phyloP scores from a whole-genome alignment of 2,888 invertebrate genomes.

The Acleris laterana region DNA sequence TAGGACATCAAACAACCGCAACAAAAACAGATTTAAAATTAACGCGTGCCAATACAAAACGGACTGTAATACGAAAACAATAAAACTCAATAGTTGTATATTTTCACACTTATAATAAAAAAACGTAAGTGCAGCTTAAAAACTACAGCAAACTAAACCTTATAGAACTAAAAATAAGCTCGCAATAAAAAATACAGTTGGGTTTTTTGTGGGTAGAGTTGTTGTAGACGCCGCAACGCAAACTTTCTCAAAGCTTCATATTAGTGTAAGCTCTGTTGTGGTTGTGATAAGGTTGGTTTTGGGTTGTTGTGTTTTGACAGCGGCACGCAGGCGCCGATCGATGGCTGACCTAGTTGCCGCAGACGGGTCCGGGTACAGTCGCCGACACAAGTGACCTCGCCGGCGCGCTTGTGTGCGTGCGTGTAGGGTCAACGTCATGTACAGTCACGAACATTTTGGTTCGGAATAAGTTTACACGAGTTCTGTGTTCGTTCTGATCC shows the following conservation, averaged over 20 bases:
- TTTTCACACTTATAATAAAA: constrained; percentile 27
- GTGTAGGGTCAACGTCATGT: constrained; percentile 4
- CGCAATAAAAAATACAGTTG: background rate
- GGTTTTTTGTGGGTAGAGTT: constrained; percentile 34
- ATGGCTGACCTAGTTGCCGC: constrained; percentile 72
- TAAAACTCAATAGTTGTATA: constrained; percentile 38
- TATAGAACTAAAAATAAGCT: background rate
- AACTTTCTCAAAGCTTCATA: constrained; percentile 3
- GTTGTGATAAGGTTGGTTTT: constrained; percentile 42
- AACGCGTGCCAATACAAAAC: constrained; percentile 34
- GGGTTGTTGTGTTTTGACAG: constrained; percentile 37
- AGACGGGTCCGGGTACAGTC: constrained; percentile 43
- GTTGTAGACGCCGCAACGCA: constrained; percentile 33
- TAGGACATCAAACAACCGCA: constrained; percentile 35
- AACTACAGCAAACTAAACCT: background rate
- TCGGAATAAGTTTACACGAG: background rate
- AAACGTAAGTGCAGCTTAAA: too few species aligned
- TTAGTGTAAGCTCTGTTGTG: constrained; percentile 41
- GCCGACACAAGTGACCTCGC: constrained; percentile 32
- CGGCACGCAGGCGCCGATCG: constrained; percentile 75
- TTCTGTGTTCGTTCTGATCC: too few species aligned
- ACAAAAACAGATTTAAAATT: constrained; percentile 28
- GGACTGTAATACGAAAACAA: constrained; percentile 31
- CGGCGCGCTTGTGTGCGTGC: constrained; percentile 6
- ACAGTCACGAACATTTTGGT: background rate